phyloP scores from a whole-genome alignment of 2,797 vertebrate genomes.

The Paramormyrops hopkinsi region DNA sequence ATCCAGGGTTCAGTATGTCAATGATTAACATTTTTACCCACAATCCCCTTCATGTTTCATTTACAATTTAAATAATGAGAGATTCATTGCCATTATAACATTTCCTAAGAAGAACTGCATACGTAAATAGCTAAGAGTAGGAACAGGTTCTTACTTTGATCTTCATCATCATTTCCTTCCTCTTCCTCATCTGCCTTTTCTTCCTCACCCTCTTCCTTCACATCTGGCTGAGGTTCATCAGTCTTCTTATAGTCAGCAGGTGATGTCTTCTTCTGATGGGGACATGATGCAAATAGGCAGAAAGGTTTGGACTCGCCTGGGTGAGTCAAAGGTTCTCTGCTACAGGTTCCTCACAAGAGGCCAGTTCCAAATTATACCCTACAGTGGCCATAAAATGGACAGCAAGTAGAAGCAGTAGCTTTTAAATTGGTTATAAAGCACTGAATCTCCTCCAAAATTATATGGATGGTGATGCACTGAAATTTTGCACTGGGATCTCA shows the following conservation, averaged over 20 bases:
- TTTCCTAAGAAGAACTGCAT: neutral
- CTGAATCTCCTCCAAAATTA: neutral
- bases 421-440: neutral
- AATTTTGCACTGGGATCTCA: neutral
- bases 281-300: neutral
- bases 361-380: neutral
- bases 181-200: slow-evolving; percentile 48
- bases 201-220: slow-evolving; percentile 75
- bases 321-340: too few species aligned
- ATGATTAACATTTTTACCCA: neutral
- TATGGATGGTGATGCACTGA: neutral
- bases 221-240: slow-evolving; percentile 89
- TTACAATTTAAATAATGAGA: neutral
- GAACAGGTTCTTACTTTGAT: slow-evolving; percentile 39
- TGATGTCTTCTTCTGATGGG: slow-evolving; percentile 74
- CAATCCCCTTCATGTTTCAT: neutral
- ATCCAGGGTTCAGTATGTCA: neutral
- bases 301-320: neutral
- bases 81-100: neutral
- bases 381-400: neutral
- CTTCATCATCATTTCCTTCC: slow-evolving; percentile 40
- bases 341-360: neutral
- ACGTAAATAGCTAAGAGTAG: neutral
- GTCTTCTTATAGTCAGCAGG: slow-evolving; percentile 90
- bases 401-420: neutral